phyloP scores from a whole-genome alignment of 1,140 invertebrate genomes.

The Nasonia longicornis region DNA sequence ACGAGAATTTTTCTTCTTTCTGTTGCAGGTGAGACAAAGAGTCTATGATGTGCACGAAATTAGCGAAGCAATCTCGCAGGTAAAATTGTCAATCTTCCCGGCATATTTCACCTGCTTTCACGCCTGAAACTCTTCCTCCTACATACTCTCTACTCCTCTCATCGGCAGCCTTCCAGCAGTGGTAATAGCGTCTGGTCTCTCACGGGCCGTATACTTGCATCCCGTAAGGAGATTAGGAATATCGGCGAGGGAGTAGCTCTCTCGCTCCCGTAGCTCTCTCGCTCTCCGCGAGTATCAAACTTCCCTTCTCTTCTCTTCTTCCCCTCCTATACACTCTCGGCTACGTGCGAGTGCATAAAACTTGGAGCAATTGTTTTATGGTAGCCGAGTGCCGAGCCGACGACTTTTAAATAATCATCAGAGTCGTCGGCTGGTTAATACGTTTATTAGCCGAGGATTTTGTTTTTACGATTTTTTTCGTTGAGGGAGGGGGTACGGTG shows the following conservation, averaged over 20 bases:
- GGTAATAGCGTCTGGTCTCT: not conserved
- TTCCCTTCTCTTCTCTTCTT: not conserved
- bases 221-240: conserved; percentile 19
- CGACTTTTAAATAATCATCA: conserved; percentile 1
- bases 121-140: not conserved
- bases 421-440: too few species aligned
- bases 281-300: not conserved
- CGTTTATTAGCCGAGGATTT: too few species aligned
- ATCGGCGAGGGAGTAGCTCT: conserved; percentile 1
- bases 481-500: not conserved
- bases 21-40: not conserved
- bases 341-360: not conserved
- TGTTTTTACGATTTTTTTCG: not conserved
- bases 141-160: not conserved
- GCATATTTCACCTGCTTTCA: not conserved
- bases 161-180: not conserved
- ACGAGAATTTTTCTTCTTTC: not conserved
- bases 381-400: not conserved
- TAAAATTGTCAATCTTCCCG: not conserved
- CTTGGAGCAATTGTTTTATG: conserved; percentile 5
- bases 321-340: too few species aligned
- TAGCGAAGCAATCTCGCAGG: not conserved
- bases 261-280: not conserved
- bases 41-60: too few species aligned
- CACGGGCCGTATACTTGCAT: not conserved